Conservation (phyloP, 2,888 invertebrate species). For the Tetragonula carbonaria region DNA sequence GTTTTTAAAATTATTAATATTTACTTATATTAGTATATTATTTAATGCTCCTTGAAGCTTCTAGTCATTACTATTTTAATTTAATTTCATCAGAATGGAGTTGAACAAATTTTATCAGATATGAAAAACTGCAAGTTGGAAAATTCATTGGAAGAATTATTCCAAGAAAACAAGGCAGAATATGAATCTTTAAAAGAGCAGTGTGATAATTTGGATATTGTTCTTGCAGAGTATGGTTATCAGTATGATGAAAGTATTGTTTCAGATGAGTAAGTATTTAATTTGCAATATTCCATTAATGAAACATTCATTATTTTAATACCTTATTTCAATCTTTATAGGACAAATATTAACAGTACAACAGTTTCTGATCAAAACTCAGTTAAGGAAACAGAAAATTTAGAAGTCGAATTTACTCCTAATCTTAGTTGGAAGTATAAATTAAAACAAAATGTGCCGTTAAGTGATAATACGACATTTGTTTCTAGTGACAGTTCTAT, state of each 20-base stretch:
- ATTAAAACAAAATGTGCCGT: slow-evolving; percentile 6
- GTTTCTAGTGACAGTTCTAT: background rate
- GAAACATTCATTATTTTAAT: background rate
- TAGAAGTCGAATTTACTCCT: slow-evolving; percentile 49
- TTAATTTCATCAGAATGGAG: slow-evolving; percentile 15
- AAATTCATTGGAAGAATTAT: slow-evolving; percentile 18
- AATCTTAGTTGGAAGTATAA: slow-evolving; percentile 40
- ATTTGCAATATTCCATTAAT: background rate
- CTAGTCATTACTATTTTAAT: background rate
- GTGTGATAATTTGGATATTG: slow-evolving; percentile 37
- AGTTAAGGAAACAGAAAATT: background rate
- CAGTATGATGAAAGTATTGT: slow-evolving; percentile 27
- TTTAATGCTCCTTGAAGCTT: slow-evolving; percentile 4
- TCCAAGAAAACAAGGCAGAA: slow-evolving; percentile 12
- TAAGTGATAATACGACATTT: background rate
- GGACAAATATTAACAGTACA: background rate
- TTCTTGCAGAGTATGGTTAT: slow-evolving; percentile 59
- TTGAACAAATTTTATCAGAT: slow-evolving; percentile 17
- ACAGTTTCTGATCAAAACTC: background rate
- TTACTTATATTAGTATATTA: background rate
- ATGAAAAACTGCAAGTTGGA: background rate
- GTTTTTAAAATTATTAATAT: background rate
- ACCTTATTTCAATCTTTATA: slow-evolving; percentile 16
- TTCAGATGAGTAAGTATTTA: slow-evolving; percentile 15
- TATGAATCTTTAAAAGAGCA: slow-evolving; percentile 49